A percentile compares a stretch with the other conserved stretches of the same genome.
Conservation (phyloP, 2,797 vertebrate species). For the Micropoecilia bifurca region DNA sequence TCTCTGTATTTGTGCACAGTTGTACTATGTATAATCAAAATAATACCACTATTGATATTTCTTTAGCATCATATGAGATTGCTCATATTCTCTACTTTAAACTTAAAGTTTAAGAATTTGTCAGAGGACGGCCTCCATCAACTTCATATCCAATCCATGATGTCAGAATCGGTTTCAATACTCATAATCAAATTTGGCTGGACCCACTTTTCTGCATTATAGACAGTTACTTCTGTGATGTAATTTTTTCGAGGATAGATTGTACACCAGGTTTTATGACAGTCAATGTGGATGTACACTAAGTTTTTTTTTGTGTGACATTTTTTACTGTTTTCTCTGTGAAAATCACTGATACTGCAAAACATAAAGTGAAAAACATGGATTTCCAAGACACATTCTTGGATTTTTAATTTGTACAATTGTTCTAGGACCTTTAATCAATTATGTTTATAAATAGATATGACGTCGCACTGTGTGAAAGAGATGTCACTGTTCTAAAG, state of each 20-base stretch:
- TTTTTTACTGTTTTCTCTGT: not conserved
- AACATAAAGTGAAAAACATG: not conserved
- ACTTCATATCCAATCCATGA: not conserved
- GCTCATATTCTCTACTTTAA: not conserved
- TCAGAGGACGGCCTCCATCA: not conserved
- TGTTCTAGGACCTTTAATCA: not conserved
- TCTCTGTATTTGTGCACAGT: not conserved
- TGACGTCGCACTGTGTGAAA: not conserved
- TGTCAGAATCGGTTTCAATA: not conserved
- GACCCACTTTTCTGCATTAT: constrained; percentile 22
- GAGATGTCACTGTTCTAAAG: not conserved
- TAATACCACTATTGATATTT: not conserved
- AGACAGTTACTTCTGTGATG: constrained; percentile 29
- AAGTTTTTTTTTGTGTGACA: not conserved
- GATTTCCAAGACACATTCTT: not conserved
- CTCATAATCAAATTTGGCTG: not conserved
- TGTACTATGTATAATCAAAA: not conserved
- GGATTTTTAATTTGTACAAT: not conserved
- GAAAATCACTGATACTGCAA: not conserved
- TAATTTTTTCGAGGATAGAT: constrained; percentile 20
- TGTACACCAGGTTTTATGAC: constrained; percentile 13
- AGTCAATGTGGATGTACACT: not conserved
- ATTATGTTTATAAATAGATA: not conserved
- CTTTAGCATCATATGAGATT: not conserved
- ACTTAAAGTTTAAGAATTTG: not conserved